Evolutionary conservation across 1,140 invertebrate genomes (phyloP).

Genomic region (Eufriesea mexicana): DNA sequence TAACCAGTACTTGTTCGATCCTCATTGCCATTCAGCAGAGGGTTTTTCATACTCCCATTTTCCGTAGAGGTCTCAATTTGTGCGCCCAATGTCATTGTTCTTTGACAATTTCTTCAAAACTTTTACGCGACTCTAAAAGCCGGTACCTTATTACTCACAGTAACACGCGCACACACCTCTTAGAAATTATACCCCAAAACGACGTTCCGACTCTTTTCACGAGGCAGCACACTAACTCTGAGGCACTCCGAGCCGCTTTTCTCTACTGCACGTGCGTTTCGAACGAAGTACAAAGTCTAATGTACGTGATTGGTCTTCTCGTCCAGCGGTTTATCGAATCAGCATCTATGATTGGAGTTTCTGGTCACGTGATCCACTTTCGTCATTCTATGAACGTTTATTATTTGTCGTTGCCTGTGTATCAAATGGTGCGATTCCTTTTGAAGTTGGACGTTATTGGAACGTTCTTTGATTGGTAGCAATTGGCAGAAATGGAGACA

Average conservation of each 20-base stretch:
- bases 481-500: neutral
- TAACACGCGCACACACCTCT: constrained; percentile 55
- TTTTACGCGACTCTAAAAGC: neutral
- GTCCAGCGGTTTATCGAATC: neutral
- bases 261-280: constrained; percentile 75
- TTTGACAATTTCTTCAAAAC: neutral
- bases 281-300: constrained; percentile 75
- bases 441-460: constrained; percentile 3
- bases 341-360: neutral
- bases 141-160: constrained; percentile 24
- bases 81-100: constrained; percentile 79
- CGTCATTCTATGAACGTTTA: too few relatives aligned
- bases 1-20: constrained; percentile 65
- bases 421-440: neutral
- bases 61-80: constrained; percentile 76
- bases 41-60: constrained; percentile 75
- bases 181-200: constrained; percentile 44
- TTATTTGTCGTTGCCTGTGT: constrained; percentile 23
- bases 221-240: constrained; percentile 58
- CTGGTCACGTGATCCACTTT: constrained; percentile 27
- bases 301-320: constrained; percentile 61
- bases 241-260: constrained; percentile 54
- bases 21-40: constrained; percentile 73
- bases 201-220: constrained; percentile 57
- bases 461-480: constrained; percentile 25